Evolutionary conservation across 2,113 vertebrate species (phyloP).

Genomic region (Cebidichthys violaceus): DNA sequence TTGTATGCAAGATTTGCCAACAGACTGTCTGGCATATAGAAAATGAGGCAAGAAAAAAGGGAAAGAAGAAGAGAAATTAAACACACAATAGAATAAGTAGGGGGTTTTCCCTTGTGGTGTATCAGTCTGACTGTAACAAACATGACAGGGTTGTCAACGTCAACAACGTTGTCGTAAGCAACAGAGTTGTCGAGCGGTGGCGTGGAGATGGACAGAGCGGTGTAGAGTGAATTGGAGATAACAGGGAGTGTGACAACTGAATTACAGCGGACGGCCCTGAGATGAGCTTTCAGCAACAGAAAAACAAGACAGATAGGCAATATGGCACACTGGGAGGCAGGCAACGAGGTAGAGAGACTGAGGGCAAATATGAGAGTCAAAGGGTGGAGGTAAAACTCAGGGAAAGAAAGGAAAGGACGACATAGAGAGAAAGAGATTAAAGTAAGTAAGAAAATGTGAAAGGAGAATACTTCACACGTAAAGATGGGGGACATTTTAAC

Average conservation of each 20-base stretch:
- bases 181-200: slow-evolving; percentile 58
- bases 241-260: slow-evolving; percentile 78
- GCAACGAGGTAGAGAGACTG: slow-evolving; percentile 13
- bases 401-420: slow-evolving; percentile 8
- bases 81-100: background rate
- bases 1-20: background rate
- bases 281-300: slow-evolving; percentile 66
- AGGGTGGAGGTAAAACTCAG: slow-evolving; percentile 31
- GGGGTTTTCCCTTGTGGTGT: slow-evolving; percentile 38
- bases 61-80: background rate
- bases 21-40: background rate
- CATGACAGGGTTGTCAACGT: slow-evolving; percentile 66
- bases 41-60: background rate
- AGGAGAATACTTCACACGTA: background rate
- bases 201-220: slow-evolving; percentile 70
- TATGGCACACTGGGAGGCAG: slow-evolving; percentile 33
- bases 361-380: slow-evolving; percentile 48
- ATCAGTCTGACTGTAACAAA: slow-evolving; percentile 61
- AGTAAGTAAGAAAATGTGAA: slow-evolving; percentile 4
- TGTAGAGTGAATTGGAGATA: slow-evolving; percentile 77
- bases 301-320: slow-evolving; percentile 70
- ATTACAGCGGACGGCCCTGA: slow-evolving; percentile 75
- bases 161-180: slow-evolving; percentile 68
- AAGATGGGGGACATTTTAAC: slow-evolving; percentile 24
- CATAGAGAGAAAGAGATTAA: slow-evolving; percentile 9